Evolutionary conservation across 2,113 vertebrate genomes (phyloP), one percentile per base, ranked within the genome.

Genomic region (Cyprinodon tularosa): DNA sequence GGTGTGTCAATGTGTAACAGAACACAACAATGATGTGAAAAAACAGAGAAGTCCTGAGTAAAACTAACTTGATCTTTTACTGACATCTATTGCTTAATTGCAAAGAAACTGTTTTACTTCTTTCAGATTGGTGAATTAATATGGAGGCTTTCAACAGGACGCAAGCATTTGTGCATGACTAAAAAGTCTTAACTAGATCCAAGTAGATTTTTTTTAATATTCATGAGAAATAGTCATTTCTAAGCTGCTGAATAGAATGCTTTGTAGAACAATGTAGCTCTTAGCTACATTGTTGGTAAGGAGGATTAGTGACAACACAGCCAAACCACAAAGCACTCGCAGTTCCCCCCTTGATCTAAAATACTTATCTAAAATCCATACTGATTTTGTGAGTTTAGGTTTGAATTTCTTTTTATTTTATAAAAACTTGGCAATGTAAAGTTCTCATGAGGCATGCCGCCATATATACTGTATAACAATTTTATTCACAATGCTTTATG

Each of bases 1-100:
- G 92, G 94, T 95, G 77, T 71, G 90, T 81, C 17, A 63, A 17
- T n/a, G n/a, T n/a, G 36, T 60, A 29, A 45, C 39, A 76, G 2
- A 68, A 47, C 20, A 11, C 29, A 44, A 22, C 42, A 11, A 7
- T 40, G 10, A 20, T 7, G 36, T 29, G 6, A 47, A 63, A 14
- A 48, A 8, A 47, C 50, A 45, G 0, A 40, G 48, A 38, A 13
- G 29, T n/a, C 44, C 76, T 44, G 48, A 72, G 15, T 63, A 36
- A 62, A 66, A 63, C 15, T 22, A 73, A 76, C 44, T 4, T 22
- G 7, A 44, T 0, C 3, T 29, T 4, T n/a, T 39, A 15, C 37
- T 38, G 11, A 62, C 0, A 8, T 4, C 17, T 61, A 15, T 68
- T 37, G 22, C 37, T 70, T 80, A 10, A 15, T 36, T 29, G 68